Base-by-base conservation (phyloP, 2,888 invertebrate genomes). In the Hirtodrosophila cameraria region DNA sequence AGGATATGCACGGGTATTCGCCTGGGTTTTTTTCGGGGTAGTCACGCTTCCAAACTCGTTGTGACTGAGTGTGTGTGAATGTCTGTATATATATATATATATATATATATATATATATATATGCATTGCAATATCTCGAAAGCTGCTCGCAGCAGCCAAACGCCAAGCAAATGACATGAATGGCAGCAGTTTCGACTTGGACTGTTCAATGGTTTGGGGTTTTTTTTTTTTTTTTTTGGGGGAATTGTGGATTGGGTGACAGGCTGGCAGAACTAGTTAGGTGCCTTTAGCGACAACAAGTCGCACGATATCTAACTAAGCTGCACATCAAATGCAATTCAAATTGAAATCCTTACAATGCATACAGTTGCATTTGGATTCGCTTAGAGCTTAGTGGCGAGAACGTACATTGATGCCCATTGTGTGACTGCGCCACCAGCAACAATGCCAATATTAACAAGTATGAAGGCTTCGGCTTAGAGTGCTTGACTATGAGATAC, bases 281-380 rank as follows among this genome's bases (percentile, higher is more conserved):
- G 15, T 15, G 50, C 16, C 15, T 31, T 35, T 20, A 11, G 18
- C 6, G 38, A 16, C 20, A 41, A 31, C 38, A 41, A 52, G 43
- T 65, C 55, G 50, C 23, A 62, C 48, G 39, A 63, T 64, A 65
- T 62, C 55, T 60, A 65, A 62, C 74, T 68, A 74, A 75, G 78
- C 66, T 77, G 58, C 78, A 70, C 78, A 78, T 74, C 75, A 70
- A 74, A 70, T 64, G 75, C 78, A 78, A 78, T 74, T 75, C 78
- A 75, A 78, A 75, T 77, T 78, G 78, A 75, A 75, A 69, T 72
- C 76, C 60, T 63, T 65, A 66, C 70, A 74, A 70, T 74, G 74
- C 70, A 70, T 41, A 61, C 60, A 60, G 58, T 53, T 42, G 63
- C 49, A 70, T 52, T 70, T 63, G 33, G 66, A 39, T 27, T 27